phyloP scores from a whole-genome alignment of 2,888 invertebrate species.

The Anagyrus pseudococci region DNA sequence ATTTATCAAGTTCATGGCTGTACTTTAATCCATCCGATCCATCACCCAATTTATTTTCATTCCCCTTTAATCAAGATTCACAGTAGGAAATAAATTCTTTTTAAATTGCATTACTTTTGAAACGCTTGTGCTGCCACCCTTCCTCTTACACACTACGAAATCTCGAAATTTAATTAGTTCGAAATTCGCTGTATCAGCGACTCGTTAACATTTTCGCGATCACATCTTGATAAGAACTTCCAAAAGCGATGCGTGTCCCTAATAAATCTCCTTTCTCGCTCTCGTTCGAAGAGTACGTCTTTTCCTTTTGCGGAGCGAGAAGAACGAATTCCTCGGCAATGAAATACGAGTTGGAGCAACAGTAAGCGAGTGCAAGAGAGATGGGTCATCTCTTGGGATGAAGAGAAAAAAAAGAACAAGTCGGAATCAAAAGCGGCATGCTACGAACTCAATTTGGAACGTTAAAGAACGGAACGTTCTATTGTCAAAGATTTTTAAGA shows the following conservation, averaged over 20 bases:
- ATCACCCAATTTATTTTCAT: too few relatives aligned
- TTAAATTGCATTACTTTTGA: too few relatives aligned
- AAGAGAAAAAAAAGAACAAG: conserved; percentile 20
- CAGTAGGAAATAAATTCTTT: neutral
- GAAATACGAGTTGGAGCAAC: conserved; percentile 49
- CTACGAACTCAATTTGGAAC: conserved; percentile 52
- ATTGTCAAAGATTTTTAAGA: conserved; percentile 45
- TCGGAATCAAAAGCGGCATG: neutral
- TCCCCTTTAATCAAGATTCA: neutral
- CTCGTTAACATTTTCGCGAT: conserved; percentile 13
- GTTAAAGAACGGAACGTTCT: conserved; percentile 45
- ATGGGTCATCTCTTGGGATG: too few relatives aligned
- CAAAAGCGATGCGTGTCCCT: conserved; percentile 19
- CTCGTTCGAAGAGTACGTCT: conserved; percentile 2
- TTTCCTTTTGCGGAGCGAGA: conserved; percentile 10
- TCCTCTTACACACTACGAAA: conserved; percentile 14
- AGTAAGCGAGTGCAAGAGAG: conserved; percentile 24
- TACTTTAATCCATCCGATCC: too few relatives aligned
- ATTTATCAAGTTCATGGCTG: too few relatives aligned
- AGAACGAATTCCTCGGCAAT: conserved; percentile 38
- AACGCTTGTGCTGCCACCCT: conserved; percentile 30
- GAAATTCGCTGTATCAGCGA: conserved; percentile 6
- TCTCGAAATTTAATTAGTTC: conserved; percentile 24
- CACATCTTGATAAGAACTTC: conserved; percentile 28
- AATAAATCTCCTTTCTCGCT: conserved; percentile 34